Percentiles rank a stretch among this genome's conserved stretches.
phyloP scores from a whole-genome alignment of 2,113 vertebrate species.

The Microtus ochrogaster region DNA sequence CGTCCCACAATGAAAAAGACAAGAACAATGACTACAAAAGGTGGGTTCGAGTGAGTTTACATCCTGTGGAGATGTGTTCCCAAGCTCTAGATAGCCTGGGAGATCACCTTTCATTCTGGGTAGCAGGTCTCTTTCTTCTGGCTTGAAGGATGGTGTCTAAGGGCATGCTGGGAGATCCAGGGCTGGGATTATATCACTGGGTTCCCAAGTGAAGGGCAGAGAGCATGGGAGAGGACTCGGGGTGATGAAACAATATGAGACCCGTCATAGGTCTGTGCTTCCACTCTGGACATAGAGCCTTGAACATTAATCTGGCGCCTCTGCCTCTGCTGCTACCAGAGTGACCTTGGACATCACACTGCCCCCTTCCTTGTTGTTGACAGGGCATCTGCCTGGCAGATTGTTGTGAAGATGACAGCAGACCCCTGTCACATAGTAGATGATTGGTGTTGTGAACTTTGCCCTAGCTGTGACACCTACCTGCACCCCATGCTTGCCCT shows the following conservation, averaged over 20 bases:
- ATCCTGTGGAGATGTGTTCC: not conserved
- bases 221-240: too few species aligned
- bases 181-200: not conserved
- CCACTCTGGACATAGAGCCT: not conserved
- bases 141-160: not conserved
- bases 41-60: not conserved
- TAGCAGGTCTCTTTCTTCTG: not conserved
- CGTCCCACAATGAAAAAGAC: not conserved
- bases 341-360: not conserved
- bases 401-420: not conserved
- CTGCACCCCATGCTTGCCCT: not conserved
- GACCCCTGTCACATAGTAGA: not conserved
- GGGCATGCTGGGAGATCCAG: not conserved
- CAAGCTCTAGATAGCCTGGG: not conserved
- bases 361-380: not conserved
- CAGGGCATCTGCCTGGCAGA: not conserved
- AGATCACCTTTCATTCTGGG: not conserved
- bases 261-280: not conserved
- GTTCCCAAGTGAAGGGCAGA: not conserved
- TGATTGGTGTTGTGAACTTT: not conserved
- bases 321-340: not conserved
- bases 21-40: not conserved
- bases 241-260: too few species aligned
- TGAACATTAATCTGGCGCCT: not conserved
- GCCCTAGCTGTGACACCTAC: too few species aligned